These are phyloP conservation scores for Ashinkailepas kermadecensis DNA, from an alignment of 2,888 invertebrate species.

Conservation along the genomic window DNA sequence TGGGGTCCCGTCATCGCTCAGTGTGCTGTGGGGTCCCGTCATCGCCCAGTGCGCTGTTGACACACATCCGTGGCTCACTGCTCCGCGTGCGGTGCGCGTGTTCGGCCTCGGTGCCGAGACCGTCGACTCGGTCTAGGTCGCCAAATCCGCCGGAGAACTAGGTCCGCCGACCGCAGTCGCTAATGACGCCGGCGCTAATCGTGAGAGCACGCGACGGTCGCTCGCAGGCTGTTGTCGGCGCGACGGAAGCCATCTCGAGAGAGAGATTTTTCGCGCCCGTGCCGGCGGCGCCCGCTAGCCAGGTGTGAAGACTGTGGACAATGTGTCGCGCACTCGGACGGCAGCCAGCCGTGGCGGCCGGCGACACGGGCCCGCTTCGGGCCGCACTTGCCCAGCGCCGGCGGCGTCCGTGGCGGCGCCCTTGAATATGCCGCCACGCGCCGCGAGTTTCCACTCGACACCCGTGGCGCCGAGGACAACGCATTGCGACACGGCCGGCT, in stretches of 20 bases:
- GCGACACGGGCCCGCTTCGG: no score
- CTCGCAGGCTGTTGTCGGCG: neutral
- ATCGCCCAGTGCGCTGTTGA: no score
- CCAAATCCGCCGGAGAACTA: neutral
- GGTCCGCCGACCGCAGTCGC: neutral
- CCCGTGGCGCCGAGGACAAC: neutral
- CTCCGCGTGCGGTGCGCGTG: neutral
- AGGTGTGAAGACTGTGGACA: neutral
- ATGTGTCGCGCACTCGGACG: neutral
- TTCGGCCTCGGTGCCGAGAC: neutral
- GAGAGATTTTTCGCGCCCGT: neutral
- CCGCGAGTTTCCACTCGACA: neutral
- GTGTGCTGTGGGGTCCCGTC: no score
- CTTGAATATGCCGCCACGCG: neutral
- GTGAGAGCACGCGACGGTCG: neutral
- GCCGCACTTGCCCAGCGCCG: no score
- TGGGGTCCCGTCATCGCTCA: no score
- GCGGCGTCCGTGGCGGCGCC: neutral
- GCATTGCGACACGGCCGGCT: neutral
- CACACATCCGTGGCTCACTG: neutral
- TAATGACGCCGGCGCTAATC: neutral
- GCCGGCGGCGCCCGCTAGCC: neutral
- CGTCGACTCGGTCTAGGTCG: neutral
- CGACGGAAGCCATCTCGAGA: neutral
- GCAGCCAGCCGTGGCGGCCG: no score